These are phyloP conservation scores for Lathronympha strigana DNA, from an alignment of 2,888 invertebrate genomes.

Conservation along the genomic window DNA sequence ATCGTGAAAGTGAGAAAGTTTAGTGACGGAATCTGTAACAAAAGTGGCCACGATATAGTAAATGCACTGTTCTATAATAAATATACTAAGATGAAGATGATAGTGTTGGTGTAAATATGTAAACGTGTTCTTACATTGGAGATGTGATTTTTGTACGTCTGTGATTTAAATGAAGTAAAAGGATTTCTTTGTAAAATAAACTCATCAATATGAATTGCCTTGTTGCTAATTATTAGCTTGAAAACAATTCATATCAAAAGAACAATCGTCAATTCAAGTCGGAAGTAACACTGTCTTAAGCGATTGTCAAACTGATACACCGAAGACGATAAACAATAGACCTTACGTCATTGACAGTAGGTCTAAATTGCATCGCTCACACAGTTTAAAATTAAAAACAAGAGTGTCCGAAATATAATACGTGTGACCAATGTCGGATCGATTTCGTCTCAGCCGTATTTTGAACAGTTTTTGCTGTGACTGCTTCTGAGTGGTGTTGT, in stretches of 20 bases:
- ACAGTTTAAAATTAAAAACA: constrained; percentile 6
- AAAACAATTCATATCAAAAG: background rate
- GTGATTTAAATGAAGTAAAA: background rate
- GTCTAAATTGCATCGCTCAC: background rate
- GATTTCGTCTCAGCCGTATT: constrained; percentile 27
- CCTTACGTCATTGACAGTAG: background rate
- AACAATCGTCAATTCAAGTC: background rate
- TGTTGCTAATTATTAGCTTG: background rate
- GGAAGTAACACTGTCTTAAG: constrained; percentile 11
- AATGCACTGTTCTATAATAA: no score
- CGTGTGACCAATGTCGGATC: constrained; percentile 28
- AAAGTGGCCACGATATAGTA: no score
- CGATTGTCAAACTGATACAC: constrained; percentile 10
- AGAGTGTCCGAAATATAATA: constrained; percentile 32
- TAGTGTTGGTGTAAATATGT: no score
- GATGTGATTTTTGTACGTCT: background rate
- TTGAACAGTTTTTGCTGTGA: constrained; percentile 27
- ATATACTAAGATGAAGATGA: no score
- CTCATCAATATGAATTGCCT: background rate
- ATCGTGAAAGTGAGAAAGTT: no score
- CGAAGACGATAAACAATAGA: background rate
- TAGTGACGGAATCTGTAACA: no score
- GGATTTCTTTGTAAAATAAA: background rate
- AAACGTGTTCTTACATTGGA: no score
- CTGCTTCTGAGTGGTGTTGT: constrained; percentile 3